Evolutionary conservation across 2,888 invertebrate genomes (phyloP).

Genomic region (Linyphia triangularis): DNA sequence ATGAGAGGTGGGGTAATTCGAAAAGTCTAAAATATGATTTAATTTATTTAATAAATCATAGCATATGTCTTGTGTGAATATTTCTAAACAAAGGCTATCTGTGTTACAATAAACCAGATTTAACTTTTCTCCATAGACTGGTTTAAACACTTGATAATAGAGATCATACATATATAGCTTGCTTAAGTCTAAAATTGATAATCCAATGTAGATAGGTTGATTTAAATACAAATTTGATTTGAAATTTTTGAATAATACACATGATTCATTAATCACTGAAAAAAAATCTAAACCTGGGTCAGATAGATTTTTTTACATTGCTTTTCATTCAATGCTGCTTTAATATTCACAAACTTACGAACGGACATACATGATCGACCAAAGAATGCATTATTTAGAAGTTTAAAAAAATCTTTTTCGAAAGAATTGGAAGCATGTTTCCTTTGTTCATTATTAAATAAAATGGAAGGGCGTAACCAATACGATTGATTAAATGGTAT

Average conservation of each 20-base stretch:
- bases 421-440: not conserved
- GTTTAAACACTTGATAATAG: slow-evolving; percentile 2
- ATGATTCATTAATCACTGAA: slow-evolving; percentile 38
- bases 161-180: slow-evolving; percentile 16
- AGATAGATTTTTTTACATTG: slow-evolving; percentile 36
- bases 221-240: not conserved
- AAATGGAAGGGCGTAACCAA: slow-evolving; percentile 21
- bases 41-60: slow-evolving; percentile 6
- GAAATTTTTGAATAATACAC: slow-evolving; percentile 23
- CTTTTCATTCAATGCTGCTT: slow-evolving; percentile 28
- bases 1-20: not conserved
- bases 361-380: slow-evolving; percentile 29
- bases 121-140: not conserved
- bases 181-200: not conserved
- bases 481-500: slow-evolving; percentile 20
- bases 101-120: slow-evolving; percentile 2
- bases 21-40: not conserved
- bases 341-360: slow-evolving; percentile 6
- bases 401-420: slow-evolving; percentile 14
- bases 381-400: slow-evolving; percentile 22
- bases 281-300: slow-evolving; percentile 20
- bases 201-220: not conserved
- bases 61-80: not conserved
- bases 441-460: slow-evolving; percentile 40
- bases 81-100: not conserved